Base-by-base conservation (phyloP, 2,113 vertebrate genomes). In the Urocitellus parryii region DNA sequence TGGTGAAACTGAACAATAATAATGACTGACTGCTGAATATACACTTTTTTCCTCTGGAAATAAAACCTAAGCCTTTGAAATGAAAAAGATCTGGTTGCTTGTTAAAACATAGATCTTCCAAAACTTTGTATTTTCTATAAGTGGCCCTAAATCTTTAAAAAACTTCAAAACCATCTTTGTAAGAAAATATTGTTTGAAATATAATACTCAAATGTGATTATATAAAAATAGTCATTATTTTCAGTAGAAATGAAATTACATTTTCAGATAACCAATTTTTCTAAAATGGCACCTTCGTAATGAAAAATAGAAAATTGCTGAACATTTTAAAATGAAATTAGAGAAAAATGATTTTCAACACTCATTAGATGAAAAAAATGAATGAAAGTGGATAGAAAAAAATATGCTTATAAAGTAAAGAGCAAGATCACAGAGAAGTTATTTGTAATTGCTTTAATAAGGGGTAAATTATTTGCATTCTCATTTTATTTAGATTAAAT, bases 101-200 rank as follows among this genome's bases (percentile, higher is more conserved):
- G 42, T 79, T 79, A 48, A 79, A 61, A 79, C 56, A 94, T n/a
- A 42, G 9, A 68, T 51, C 6, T 96, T 53, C 76, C 11, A 37
- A 70, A 76, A 39, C n/a, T n/a, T 81, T 10, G 20, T 39, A 4
- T 48, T 58, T 34, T 81, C 45, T 70, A 22, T 32, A 88, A 73
- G 9, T n/a, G 2, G 24, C 42, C 56, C 8, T 77, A 45, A 42
- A 16, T 61, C 68, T 82, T 84, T 86, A 45, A 63, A 56, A 79
- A 34, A 85, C 24, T 51, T 20, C n/a, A 1, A 27, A 81, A 56
- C 16, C 48, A 72, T 45, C 14, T 76, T 72, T 72, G 25, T 65
- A 48, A 85, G 32, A 87, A 65, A 96, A 32, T 77, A 42, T 78
- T 87, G 29, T 58, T 77, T 73, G 29, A 81, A 83, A 89, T 81